phyloP scores from a whole-genome alignment of 2,113 vertebrate genomes.

The Cacatua alba region DNA sequence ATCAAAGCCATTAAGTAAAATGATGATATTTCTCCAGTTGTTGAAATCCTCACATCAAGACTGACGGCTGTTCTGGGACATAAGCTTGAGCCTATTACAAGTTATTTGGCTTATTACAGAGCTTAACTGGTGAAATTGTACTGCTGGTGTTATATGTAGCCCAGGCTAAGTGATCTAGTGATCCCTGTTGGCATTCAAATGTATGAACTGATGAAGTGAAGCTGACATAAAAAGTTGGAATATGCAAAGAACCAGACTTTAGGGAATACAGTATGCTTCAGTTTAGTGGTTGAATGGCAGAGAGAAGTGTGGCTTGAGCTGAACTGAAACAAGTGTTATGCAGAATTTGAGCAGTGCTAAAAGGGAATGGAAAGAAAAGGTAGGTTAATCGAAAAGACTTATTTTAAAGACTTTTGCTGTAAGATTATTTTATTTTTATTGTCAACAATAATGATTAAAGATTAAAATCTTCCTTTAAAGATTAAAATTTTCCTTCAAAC shows the following conservation, averaged over 20 bases:
- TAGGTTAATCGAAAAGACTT: background rate
- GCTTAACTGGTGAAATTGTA: background rate
- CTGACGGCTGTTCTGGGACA: background rate
- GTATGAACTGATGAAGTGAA: constrained; percentile 27
- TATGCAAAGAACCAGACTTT: background rate
- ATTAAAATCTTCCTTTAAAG: background rate
- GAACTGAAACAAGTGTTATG: background rate
- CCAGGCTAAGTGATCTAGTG: constrained; percentile 16
- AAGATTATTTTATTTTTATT: background rate
- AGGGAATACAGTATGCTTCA: background rate
- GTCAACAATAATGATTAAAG: background rate
- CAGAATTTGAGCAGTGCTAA: background rate
- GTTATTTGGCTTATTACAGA: constrained; percentile 6
- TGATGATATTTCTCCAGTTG: background rate
- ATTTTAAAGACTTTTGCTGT: background rate
- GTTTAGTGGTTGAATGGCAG: background rate
- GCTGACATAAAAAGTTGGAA: constrained; percentile 6
- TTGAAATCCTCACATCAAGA: constrained; percentile 9
- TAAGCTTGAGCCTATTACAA: background rate
- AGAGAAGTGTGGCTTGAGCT: background rate
- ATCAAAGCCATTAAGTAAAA: background rate
- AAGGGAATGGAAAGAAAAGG: background rate
- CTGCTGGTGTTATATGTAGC: background rate
- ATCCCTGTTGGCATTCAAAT: constrained; percentile 11
- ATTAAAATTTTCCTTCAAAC: background rate